Evolutionary conservation across 2,888 invertebrate species (phyloP).

Genomic region (Hyles lineata): DNA sequence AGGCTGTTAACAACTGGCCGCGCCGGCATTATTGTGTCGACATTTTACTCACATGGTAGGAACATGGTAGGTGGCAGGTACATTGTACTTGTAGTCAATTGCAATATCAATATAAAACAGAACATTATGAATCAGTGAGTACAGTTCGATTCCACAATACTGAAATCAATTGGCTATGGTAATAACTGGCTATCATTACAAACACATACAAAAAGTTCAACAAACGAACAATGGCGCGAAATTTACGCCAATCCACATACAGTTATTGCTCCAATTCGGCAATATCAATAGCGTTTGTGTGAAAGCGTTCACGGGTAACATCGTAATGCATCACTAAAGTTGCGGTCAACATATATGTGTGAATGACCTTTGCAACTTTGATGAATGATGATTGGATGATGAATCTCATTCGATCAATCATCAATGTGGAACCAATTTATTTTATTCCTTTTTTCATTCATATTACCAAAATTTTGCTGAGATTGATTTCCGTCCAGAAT

Average conservation of each 20-base stretch:
- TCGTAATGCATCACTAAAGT: neutral
- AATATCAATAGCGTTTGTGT: conserved; percentile 46
- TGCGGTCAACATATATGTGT: conserved; percentile 4
- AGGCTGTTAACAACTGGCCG: too few relatives aligned
- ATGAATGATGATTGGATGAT: neutral
- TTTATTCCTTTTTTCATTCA: too few relatives aligned
- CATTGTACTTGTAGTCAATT: too few relatives aligned
- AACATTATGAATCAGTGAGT: neutral
- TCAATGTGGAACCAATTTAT: too few relatives aligned
- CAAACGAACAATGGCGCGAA: conserved; percentile 24
- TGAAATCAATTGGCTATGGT: neutral
- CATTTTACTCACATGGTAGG: too few relatives aligned
- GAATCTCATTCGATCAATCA: too few relatives aligned
- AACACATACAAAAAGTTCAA: conserved; percentile 8
- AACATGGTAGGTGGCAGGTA: too few relatives aligned
- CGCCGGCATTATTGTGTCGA: too few relatives aligned
- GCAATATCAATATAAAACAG: neutral
- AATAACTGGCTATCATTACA: neutral
- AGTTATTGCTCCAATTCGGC: conserved; percentile 46
- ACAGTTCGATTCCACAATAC: neutral
- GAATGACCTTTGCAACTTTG: conserved; percentile 5
- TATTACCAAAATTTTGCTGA: too few relatives aligned
- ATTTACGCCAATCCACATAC: conserved; percentile 38
- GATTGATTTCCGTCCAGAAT: too few relatives aligned
- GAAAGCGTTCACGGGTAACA: conserved; percentile 48